Base-by-base conservation (phyloP, 2,113 vertebrate species). In the Arizona elegans region DNA sequence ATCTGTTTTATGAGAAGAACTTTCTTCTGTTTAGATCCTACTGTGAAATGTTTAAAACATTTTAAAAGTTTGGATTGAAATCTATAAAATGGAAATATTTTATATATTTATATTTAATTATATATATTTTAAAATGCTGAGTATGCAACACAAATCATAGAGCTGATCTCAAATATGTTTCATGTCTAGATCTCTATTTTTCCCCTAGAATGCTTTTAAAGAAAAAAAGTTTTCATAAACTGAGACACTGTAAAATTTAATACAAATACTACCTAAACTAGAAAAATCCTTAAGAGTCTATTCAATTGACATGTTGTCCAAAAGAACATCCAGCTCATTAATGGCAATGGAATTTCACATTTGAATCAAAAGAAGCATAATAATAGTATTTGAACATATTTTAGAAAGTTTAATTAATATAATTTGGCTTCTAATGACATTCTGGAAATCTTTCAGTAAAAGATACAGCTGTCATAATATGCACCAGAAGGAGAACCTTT, bases 391-490 rank as follows among this genome's bases (percentile, higher is more conserved):
- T 90, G 43, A 91, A 43, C 87, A 56, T 38, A 33, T n/a, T 53
- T 70, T 65, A 54, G 59, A 81, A 23, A 23, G 85, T 54, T 91
- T 94, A 95, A 91, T 1, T 65, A 95, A 87, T 11, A 89, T 75
- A 90, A 93, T 87, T 95, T 2, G 55, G 29, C 88, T 91, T 93
- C 81, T 54, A 95, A 87, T 87, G 90, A 65, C 12, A 55, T 91
- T 93, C 24, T 91, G 50, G n/a, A 96, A 88, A 3, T 55, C 88
- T 86, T 89, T 62, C 50, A 23, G 23, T 8, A 21, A 87, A 15
- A 94, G 12, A 89, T n/a, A 92, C 94, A 89, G 54, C 70, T 43
- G 43, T 47, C 92, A 53, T 2, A 92, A 90, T 0, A 43, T 50
- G 4, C 17, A 7, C 5, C 1, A 55, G 23, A 87, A 59, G 50